Evolutionary conservation across 2,113 vertebrate genomes (phyloP).

Genomic region (Lasiurus borealis): DNA sequence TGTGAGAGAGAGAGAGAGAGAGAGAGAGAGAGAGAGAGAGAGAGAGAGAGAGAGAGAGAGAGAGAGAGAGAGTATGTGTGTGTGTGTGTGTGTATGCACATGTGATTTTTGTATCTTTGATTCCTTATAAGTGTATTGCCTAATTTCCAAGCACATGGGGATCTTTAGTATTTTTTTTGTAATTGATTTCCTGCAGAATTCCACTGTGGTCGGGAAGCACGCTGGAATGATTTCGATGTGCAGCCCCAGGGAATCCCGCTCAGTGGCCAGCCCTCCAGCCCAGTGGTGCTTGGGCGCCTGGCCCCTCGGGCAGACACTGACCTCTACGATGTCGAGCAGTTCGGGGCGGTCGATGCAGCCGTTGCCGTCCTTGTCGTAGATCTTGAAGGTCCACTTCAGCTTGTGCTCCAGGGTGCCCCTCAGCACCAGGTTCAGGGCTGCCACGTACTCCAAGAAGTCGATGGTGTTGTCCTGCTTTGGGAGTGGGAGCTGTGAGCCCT

Average conservation of each 20-base stretch:
- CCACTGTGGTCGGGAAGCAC: neutral
- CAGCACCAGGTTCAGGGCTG: constrained; percentile 95
- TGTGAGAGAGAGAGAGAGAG: too few species aligned
- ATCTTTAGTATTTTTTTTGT: neutral
- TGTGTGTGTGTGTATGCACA: too few species aligned
- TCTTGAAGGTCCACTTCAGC: constrained; percentile 97
- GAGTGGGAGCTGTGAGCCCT: neutral
- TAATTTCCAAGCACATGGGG: constrained; percentile 9
- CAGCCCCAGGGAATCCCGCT: neutral
- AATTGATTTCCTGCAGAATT: neutral
- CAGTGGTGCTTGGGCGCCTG: rapidly evolving
- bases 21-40: too few species aligned
- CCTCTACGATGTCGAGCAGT: constrained; percentile 97
- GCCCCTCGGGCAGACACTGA: constrained; percentile 75
- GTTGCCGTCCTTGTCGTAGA: constrained; percentile 97
- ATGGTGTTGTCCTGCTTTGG: constrained; percentile 94
- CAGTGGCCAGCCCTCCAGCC: neutral
- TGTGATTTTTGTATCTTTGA: neutral
- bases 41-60: too few species aligned
- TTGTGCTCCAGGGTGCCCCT: constrained; percentile 97
- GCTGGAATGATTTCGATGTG: neutral
- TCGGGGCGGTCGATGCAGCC: constrained; percentile 96
- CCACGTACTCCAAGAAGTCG: constrained; percentile 97
- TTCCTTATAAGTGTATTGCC: neutral
- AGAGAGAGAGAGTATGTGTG: too few species aligned